Percentiles rank a stretch among this genome's conserved stretches.
Conservation (phyloP, 2,113 vertebrate genomes). For the Hiodon alosoides region DNA sequence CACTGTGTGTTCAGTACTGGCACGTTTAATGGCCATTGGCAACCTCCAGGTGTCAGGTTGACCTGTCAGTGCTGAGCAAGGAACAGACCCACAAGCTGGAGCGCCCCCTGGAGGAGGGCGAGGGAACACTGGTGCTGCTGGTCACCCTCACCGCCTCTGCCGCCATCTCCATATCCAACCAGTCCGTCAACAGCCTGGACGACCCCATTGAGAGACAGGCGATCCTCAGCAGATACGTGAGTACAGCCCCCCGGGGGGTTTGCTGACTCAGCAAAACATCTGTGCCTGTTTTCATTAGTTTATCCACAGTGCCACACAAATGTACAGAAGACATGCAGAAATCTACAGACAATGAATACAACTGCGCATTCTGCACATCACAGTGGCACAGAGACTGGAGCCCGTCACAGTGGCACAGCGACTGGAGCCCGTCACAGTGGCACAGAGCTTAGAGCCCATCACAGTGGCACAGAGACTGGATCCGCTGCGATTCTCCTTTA, state of each 20-base stretch:
- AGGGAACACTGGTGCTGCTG: conserved; percentile 77
- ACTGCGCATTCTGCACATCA: too few species aligned
- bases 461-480: too few species aligned
- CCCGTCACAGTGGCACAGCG: too few species aligned
- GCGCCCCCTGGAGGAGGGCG: conserved; percentile 73
- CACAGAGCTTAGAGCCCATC: too few species aligned
- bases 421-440: too few species aligned
- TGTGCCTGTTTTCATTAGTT: too few species aligned
- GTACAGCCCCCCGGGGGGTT: conserved; percentile 24
- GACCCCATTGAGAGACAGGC: conserved; percentile 70
- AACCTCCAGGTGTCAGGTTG: conserved; percentile 74
- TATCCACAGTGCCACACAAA: too few species aligned
- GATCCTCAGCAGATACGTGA: conserved; percentile 79
- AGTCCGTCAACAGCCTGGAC: conserved; percentile 73
- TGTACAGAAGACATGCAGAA: too few species aligned
- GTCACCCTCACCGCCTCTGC: conserved; percentile 84
- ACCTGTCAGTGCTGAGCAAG: conserved; percentile 76
- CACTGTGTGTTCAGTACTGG: neutral
- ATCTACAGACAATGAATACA: too few species aligned
- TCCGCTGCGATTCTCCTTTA: too few species aligned
- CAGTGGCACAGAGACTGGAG: too few species aligned
- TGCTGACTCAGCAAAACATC: too few species aligned
- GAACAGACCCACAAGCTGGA: conserved; percentile 85
- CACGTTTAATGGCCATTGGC: conserved; percentile 6
- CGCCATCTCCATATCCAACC: conserved; percentile 77